Percentiles rank a stretch among this genome's conserved stretches.
Evolutionary conservation across 2,888 invertebrate genomes (phyloP).

Genomic region (Melanostoma mellinum): DNA sequence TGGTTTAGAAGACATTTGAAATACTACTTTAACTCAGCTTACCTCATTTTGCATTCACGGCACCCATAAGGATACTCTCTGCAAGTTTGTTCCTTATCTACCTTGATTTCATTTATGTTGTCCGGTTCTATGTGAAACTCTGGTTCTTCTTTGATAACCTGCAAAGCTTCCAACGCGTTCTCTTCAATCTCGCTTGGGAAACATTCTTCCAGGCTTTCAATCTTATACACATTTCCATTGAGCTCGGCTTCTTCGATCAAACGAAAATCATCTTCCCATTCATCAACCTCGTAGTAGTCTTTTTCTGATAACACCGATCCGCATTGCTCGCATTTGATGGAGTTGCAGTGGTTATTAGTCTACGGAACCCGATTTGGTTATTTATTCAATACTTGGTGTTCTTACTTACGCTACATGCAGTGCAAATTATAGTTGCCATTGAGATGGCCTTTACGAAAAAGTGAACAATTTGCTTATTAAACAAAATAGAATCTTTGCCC

Average conservation of each 20-base stretch:
- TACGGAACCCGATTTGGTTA: not conserved
- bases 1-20: not conserved
- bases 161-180: not conserved
- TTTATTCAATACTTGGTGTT: not conserved
- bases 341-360: slow-evolving; percentile 22
- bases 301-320: not conserved
- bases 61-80: slow-evolving; percentile 14
- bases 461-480: too few relatives aligned
- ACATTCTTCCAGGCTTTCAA: slow-evolving; percentile 23
- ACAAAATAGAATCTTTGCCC: too few relatives aligned
- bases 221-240: slow-evolving; percentile 40
- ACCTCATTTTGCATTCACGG: slow-evolving; percentile 38
- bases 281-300: not conserved
- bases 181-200: not conserved
- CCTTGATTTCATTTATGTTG: not conserved
- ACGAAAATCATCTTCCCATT: slow-evolving; percentile 50
- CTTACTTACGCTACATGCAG: slow-evolving; percentile 46
- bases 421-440: slow-evolving; percentile 40
- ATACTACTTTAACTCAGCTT: not conserved
- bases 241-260: slow-evolving; percentile 57
- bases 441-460: too few relatives aligned
- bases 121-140: slow-evolving; percentile 54
- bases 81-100: not conserved
- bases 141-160: slow-evolving; percentile 54
- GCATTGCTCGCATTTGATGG: slow-evolving; percentile 49